Conservation (phyloP, 2,113 vertebrate genomes). For the Scopus umbretta region DNA sequence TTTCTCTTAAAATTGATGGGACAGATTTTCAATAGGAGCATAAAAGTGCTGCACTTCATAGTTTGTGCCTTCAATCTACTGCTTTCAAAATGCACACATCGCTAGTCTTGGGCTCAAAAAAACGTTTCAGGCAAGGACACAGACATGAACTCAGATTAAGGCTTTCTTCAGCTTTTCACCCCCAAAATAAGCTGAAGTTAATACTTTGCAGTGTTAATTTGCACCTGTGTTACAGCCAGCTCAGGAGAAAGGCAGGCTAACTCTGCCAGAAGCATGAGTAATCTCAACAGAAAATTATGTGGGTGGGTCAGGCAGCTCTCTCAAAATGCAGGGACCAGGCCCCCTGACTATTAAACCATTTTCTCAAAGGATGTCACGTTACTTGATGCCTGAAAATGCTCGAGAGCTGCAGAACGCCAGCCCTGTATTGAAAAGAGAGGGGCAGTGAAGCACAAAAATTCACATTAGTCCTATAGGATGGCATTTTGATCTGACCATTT, state of each 20-base stretch:
- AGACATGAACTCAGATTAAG: not conserved
- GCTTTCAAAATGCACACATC: not conserved
- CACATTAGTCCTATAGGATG: not conserved
- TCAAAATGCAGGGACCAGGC: not conserved
- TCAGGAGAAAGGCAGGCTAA: not conserved
- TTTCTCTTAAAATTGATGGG: not conserved
- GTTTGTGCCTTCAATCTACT: not conserved
- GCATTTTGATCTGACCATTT: not conserved
- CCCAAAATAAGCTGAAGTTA: not conserved
- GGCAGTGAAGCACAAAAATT: not conserved
- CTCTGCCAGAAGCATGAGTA: not conserved
- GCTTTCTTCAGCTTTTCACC: not conserved
- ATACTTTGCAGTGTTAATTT: not conserved
- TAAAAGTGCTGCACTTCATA: not conserved
- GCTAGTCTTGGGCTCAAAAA: not conserved
- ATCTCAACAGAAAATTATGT: not conserved
- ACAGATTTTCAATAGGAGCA: not conserved
- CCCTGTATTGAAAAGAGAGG: not conserved
- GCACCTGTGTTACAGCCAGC: not conserved
- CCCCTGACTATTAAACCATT: not conserved
- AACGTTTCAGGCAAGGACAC: not conserved
- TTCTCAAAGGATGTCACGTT: not conserved
- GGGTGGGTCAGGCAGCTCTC: not conserved
- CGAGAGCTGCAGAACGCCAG: not conserved
- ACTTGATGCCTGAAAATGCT: not conserved